Conservation (phyloP, 2,113 vertebrate species). For the Heptranchias perlo region DNA sequence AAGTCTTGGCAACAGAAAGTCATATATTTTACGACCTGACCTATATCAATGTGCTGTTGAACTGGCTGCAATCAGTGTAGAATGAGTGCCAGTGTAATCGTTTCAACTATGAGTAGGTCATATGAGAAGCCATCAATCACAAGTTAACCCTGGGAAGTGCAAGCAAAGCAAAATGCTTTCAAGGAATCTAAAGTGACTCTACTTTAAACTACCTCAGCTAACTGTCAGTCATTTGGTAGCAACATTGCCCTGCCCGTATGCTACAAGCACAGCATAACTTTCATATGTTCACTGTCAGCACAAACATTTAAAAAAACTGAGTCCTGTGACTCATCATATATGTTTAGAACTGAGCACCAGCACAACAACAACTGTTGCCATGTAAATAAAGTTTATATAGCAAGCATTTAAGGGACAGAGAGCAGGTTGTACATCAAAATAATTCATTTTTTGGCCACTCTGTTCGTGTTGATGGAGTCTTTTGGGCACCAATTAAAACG, state of each 20-base stretch:
- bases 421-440: no score
- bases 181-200: not conserved
- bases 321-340: not conserved
- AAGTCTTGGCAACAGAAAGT: not conserved
- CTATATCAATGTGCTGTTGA: not conserved
- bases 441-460: not conserved
- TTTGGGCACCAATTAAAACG: not conserved
- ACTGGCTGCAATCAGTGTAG: not conserved
- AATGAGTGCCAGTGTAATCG: not conserved
- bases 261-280: not conserved
- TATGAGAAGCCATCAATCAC: not conserved
- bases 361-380: not conserved
- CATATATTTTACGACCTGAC: not conserved
- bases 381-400: not conserved
- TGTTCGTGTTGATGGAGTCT: not conserved
- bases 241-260: not conserved
- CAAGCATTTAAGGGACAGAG: not conserved
- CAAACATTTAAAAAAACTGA: not conserved
- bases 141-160: not conserved
- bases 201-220: not conserved
- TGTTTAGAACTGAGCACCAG: not conserved
- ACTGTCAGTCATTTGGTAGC: not conserved
- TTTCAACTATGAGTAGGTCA: not conserved
- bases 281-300: not conserved
- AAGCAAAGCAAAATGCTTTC: conserved; percentile 3